Evolutionary conservation across 2,888 invertebrate species (phyloP).

Genomic region (Dioctria linearis): DNA sequence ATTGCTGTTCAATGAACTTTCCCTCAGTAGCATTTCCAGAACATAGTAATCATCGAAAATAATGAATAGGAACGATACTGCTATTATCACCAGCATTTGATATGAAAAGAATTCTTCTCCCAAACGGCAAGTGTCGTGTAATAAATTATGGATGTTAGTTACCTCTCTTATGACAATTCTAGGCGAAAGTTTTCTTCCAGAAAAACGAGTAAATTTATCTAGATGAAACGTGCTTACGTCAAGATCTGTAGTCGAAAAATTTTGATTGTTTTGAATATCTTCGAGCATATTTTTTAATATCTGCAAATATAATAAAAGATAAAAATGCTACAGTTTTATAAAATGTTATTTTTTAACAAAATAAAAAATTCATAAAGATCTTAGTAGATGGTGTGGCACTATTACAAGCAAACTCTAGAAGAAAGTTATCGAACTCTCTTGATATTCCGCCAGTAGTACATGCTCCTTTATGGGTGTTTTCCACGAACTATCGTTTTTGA

Average conservation of each 20-base stretch:
- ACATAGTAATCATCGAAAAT: slow-evolving; percentile 71
- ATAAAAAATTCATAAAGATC: too few species aligned
- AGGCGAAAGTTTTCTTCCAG: slow-evolving; percentile 14
- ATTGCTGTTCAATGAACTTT: slow-evolving; percentile 67
- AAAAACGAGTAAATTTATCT: background rate
- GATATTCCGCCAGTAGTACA: too few species aligned
- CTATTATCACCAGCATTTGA: slow-evolving; percentile 69
- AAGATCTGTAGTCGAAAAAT: background rate
- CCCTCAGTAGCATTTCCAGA: slow-evolving; percentile 68
- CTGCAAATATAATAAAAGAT: background rate
- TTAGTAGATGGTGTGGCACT: too few species aligned
- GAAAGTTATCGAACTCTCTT: too few species aligned
- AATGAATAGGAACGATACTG: slow-evolving; percentile 70
- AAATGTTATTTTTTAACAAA: too few species aligned
- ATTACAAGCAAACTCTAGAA: too few species aligned
- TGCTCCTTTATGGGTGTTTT: too few species aligned
- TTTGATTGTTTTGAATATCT: background rate
- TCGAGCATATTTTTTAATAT: background rate
- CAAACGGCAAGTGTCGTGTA: slow-evolving; percentile 69
- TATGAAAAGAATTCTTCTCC: slow-evolving; percentile 70
- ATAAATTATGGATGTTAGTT: slow-evolving; percentile 63
- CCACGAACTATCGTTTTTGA: too few species aligned
- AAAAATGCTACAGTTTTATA: too few species aligned
- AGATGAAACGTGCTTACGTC: background rate
- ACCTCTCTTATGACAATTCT: slow-evolving; percentile 18